Evolutionary conservation across 2,888 invertebrate species (phyloP), one percentile per base, ranked within the genome.

Genomic region (Gortyna flavago): DNA sequence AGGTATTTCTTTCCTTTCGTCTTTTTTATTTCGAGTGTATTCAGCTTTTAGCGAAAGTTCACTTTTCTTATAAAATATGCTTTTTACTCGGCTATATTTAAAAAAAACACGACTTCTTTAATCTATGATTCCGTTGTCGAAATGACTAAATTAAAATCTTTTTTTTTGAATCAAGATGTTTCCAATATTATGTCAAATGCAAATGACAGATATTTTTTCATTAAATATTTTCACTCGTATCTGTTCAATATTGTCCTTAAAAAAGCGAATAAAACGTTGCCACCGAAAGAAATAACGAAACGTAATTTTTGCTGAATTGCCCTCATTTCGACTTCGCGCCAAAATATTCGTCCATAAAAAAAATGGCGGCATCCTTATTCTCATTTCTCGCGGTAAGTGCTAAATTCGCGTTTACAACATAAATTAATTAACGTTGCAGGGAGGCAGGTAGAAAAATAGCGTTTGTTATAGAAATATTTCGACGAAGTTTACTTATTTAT

Each of bases 351-450:
- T 44, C 16, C 64, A 66, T 72, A 84, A 78, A 48, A 35, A 81
- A 87, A 77, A 82, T 77, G 44, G 72, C 59, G 71, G 76, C 70
- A 29, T 41, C 61, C 51, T 61, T 69, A 70, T 38, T 75, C 74
- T 65, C 70, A 72, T 70, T 79, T 81, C 74, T 66, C 44, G n/a
- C 44, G 59, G 69, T 74, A 81, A 86, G 85, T 64, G 71, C 76
- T 70, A 83, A 85, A 81, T 74, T 79, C 71, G 54, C 61, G 72
- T 81, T 86, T 72, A 77, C 72, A 79, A 75, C 76, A 54, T 72
- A 79, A 76, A 79, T 86, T 80, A 87, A 86, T 81, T 85, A 80
- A 79, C 75, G 67, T 48, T 54, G 51, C 61, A 72, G 48, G 29
- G 38, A 81, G 72, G 75, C 62, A 35, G 71, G 67, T 48, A 61